Percentiles rank a stretch among this genome's conserved stretches.
Evolutionary conservation across 2,797 vertebrate species (phyloP).

Genomic region (Enteromius paludinosus): DNA sequence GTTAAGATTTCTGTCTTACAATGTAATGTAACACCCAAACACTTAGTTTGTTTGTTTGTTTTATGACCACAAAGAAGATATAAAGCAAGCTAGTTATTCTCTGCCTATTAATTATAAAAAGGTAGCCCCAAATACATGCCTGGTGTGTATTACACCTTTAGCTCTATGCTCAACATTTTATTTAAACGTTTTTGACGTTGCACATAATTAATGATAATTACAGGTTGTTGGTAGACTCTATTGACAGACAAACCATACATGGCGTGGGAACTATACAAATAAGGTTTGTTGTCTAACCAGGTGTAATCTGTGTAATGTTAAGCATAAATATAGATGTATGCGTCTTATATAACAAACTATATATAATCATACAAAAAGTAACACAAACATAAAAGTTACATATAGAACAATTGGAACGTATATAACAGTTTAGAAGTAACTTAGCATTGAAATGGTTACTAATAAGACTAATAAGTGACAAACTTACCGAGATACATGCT

Average conservation of each 20-base stretch:
- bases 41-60: neutral
- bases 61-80: neutral
- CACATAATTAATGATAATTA: neutral
- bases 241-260: neutral
- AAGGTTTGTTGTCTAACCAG: neutral
- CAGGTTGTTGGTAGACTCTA: neutral
- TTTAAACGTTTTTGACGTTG: neutral
- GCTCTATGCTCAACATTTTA: neutral
- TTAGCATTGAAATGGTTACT: neutral
- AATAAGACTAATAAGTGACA: neutral
- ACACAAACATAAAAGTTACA: no score
- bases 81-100: neutral
- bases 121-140: neutral
- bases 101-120: neutral
- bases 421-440: neutral
- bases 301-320: neutral
- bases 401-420: no score
- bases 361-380: neutral
- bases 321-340: neutral
- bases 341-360: neutral
- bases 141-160: neutral
- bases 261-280: neutral
- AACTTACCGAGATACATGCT: neutral
- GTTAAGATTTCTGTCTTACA: neutral
- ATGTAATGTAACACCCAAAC: neutral